A percentile compares a stretch with the other conserved stretches of the same genome.
phyloP scores from a whole-genome alignment of 2,113 vertebrate species.

The Indicator indicator region DNA sequence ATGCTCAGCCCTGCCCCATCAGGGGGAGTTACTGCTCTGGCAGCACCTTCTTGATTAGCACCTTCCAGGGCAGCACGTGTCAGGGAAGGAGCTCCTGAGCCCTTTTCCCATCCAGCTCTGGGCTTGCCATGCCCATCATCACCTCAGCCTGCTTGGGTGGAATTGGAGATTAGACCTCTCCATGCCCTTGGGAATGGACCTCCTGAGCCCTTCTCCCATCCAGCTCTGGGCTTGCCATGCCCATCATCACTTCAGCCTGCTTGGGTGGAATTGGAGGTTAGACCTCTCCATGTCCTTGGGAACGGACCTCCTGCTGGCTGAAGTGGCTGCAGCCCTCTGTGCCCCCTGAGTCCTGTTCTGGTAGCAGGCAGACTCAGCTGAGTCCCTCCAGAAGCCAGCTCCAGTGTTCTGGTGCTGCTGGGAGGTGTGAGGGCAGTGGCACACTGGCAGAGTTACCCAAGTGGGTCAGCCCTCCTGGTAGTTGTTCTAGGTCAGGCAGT shows the following conservation, averaged over 20 bases:
- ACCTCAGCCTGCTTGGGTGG: neutral
- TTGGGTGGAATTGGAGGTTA: neutral
- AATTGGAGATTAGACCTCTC: neutral
- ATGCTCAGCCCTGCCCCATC: neutral
- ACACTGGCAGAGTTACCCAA: neutral
- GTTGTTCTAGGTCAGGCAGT: neutral
- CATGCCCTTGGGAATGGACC: neutral
- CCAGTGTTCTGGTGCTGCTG: neutral
- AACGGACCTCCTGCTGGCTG: neutral
- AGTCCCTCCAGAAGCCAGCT: neutral
- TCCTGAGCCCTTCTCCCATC: neutral
- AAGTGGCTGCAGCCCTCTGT: neutral
- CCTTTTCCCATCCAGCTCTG: neutral
- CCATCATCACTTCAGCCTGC: neutral
- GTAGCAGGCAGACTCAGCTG: neutral
- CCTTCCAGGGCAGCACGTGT: slow-evolving; percentile 18
- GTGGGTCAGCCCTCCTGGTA: neutral
- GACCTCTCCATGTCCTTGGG: neutral
- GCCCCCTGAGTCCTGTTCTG: neutral
- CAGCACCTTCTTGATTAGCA: neutral
- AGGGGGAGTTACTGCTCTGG: neutral
- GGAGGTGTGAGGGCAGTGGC: neutral
- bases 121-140: neutral
- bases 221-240: neutral
- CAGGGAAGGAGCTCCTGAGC: neutral